Base-by-base conservation (phyloP, 2,888 invertebrate species). In the Epirrita christyi region DNA sequence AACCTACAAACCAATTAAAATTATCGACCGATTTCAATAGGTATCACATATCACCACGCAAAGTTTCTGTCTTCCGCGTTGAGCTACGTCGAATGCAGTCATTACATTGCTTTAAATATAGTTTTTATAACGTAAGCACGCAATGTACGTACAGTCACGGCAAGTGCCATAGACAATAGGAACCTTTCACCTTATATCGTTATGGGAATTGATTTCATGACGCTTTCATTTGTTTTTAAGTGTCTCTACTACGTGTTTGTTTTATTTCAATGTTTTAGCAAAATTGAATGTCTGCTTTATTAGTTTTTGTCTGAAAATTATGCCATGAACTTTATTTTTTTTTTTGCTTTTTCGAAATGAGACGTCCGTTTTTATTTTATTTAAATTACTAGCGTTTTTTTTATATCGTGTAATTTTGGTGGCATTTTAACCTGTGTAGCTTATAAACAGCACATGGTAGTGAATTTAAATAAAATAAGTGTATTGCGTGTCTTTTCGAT, bases 151-250 rank as follows among this genome's bases (percentile, higher is more conserved):
- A 47, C 40, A 59, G 55, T 61, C 58, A 53, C 50, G 49, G 44
- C 37, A 51, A 47, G 13, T 43, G 51, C 44, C 37, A 48, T 50
- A 61, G 28, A 63, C 65, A 63, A 67, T 86, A 82, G 76, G 77
- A 83, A 82, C 81, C 76, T 85, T 83, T 84, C 85, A 81, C 83
- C 79, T 76, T 62, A 60, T 72, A 66, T 63, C 67, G 69, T 78
- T 75, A 78, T 80, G 79, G 73, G 79, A 83, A 78, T 76, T 73
- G 63, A 67, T 70, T 72, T 67, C 69, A 67, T 73, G 70, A 74
- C 70, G 75, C 80, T 83, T 84, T 81, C 78, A 66, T 77, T 78
- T 76, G 71, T 75, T 59, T 52, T 55, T 59, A 34, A 45, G 13
- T 44, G 54, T 54, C 14, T 54, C 14, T 45, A 38, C 37, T 29